These are phyloP conservation scores for Tachysurus vachellii DNA, from an alignment of 2,113 vertebrate genomes.

Conservation along the genomic window DNA sequence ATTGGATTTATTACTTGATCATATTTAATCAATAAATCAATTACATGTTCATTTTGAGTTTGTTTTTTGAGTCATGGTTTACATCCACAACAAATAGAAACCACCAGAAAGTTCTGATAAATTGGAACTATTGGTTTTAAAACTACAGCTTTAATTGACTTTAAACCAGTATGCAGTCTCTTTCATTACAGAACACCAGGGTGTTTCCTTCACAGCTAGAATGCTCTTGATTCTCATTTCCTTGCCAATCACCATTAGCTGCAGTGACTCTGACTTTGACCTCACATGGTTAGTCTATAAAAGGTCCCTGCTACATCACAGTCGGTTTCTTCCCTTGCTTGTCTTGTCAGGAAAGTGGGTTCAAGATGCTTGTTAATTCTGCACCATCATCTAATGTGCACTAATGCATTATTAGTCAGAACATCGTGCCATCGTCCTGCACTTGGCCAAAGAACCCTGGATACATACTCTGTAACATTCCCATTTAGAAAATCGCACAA, in stretches of 20 bases:
- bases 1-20: neutral
- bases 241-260: neutral
- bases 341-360: neutral
- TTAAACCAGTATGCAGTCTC: neutral
- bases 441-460: neutral
- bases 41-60: neutral
- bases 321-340: neutral
- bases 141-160: neutral
- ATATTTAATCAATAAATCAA: neutral
- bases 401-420: neutral
- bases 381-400: neutral
- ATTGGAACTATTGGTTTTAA: neutral
- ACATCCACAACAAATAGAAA: neutral
- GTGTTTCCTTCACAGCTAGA: neutral
- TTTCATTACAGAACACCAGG: neutral
- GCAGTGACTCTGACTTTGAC: neutral
- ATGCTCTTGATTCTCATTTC: slow-evolving; percentile 1
- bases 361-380: neutral
- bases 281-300: neutral
- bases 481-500: neutral
- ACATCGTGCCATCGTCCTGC: neutral
- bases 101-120: neutral
- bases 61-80: neutral
- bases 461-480: neutral
- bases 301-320: neutral